These are phyloP conservation scores for Nyctibius grandis DNA, from an alignment of 2,797 vertebrate species.

Conservation along the genomic window DNA sequence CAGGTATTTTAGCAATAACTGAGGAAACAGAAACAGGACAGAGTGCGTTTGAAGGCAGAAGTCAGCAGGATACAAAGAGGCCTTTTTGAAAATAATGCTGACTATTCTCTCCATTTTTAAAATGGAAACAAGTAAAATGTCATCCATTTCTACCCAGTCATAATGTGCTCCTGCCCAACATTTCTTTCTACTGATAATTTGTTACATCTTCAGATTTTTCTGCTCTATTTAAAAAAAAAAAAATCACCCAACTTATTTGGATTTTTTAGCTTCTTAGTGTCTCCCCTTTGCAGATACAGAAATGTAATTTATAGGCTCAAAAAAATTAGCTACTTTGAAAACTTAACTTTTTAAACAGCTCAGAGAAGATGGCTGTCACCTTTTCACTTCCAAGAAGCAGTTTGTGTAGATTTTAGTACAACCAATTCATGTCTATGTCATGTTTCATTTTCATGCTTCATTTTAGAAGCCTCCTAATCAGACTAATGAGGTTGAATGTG, in stretches of 20 bases:
- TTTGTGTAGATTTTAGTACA: constrained; percentile 5
- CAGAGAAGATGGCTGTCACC: background rate
- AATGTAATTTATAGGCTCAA: background rate
- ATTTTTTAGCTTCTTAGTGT: background rate
- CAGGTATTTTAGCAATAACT: background rate
- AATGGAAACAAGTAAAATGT: background rate
- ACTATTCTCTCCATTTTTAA: background rate
- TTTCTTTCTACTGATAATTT: background rate
- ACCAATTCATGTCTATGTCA: constrained; percentile 42
- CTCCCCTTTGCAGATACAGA: background rate
- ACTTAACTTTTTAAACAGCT: background rate
- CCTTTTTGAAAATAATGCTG: background rate
- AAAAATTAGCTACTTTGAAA: background rate
- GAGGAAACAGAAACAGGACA: background rate
- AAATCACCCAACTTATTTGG: background rate
- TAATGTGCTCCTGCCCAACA: background rate
- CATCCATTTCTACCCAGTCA: background rate
- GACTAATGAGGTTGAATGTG: constrained; percentile 70
- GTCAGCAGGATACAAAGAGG: background rate
- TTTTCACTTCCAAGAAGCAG: constrained; percentile 12
- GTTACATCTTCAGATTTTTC: background rate
- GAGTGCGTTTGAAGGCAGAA: background rate
- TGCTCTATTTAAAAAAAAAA: background rate
- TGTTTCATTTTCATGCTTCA: constrained; percentile 61
- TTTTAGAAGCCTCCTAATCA: constrained; percentile 64